Base-by-base conservation (phyloP, 2,888 invertebrate species). In the Protophormia terraenovae region DNA sequence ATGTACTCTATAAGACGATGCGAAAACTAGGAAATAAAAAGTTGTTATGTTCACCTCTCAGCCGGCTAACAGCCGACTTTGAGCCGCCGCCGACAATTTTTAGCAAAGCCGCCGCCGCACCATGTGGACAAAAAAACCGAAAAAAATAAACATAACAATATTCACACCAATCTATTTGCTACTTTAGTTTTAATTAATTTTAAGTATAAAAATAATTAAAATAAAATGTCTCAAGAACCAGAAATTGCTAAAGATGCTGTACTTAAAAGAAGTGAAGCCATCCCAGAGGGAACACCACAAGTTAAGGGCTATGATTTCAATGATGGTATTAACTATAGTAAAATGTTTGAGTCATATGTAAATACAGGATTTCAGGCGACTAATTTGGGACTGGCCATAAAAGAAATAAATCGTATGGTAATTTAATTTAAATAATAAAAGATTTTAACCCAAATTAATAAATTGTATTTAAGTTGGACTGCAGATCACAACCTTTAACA, bases 351-450 rank as follows among this genome's bases (percentile, higher is more conserved):
- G 87, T 96, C 96, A 32, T 99, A 96, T 92, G 91, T 94, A 35
- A 94, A 94, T 78, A 96, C 96, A 22, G 99, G 99, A n/a, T 99
- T 99, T 93, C 99, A 99, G 94, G 98, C 99, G 0, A 98, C 98
- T 0, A 98, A 96, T 94, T 97, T 99, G 91, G 98, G 98, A 0
- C 93, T 96, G 89, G 98, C 98, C 0, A 96, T 99, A 0, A 94
- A 96, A 71, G 98, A 99, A 94, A 96, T 99, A 84, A 96, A 97
- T 89, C 96, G 95, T 94, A 99, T 99, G 99, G 95, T 95, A 93
- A 88, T 88, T 88, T 24, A 19, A n/a, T 19, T 32, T 19, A 0
- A n/a, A 14, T 6, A 22, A 22, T 10, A 1, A 22, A 1, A 19
- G 19, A 16, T 50, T 10, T 3, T 22, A 22, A 12, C 2, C 10